Base-by-base conservation (phyloP, 2,113 vertebrate genomes). In the Callospermophilus lateralis region DNA sequence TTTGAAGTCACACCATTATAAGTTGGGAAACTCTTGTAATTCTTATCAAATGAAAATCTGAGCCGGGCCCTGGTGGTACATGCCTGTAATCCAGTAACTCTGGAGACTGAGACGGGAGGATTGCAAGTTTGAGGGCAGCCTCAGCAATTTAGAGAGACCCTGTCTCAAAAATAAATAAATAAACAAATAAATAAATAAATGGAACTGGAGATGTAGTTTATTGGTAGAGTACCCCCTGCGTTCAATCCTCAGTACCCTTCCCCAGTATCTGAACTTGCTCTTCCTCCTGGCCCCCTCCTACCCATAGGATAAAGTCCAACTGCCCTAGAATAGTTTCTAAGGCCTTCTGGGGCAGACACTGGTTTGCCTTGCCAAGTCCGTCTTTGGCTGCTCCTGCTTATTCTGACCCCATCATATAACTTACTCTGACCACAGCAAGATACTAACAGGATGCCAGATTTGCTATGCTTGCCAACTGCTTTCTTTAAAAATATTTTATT, bases 391-490 rank as follows among this genome's bases (percentile, higher is more conserved):
- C 4, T 32, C 53, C 45, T 4, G 4, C 11, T 19, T 42, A 13
- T 37, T 37, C 51, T 45, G 20, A 12, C 0, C 4, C 39, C 9
- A 0, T 63, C 61, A 1, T 22, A 15, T 1, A 16, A 9, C 24
- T 53, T 22, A 12, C 55, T 22, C 30, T 32, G 55, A 61, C 16
- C 17, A 0, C 0, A 20, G 84, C 1, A 11, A 63, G 9, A 39
- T 19, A 0, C 48, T 0, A 2, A 53, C 34, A 51, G 20, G 16
- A 30, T 72, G 77, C 74, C 81, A 58, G 48, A 20, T 51, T 28
- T 10, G 34, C 55, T 32, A 1, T 1, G 0, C 13, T 1, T 20
- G 48, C 63, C 72, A 19, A 28, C 16, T 42, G 58, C 67, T 30
- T 72, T 84, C 7, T 42, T 51, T 51, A 45, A 45, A 45, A 9